phyloP scores from a whole-genome alignment of 1,140 invertebrate species.

The Micrasema minimum region DNA sequence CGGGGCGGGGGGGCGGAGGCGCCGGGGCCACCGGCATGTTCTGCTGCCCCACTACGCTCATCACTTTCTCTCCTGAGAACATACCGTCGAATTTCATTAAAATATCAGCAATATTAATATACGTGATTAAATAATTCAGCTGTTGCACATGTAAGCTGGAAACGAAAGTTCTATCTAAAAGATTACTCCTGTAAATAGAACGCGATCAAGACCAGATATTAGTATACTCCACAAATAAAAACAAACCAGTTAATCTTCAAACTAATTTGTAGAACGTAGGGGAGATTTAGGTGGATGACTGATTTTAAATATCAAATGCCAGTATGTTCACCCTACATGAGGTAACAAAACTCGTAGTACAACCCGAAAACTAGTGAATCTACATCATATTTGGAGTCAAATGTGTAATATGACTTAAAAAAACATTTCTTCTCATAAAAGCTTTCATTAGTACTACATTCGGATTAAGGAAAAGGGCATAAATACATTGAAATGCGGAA shows the following conservation, averaged over 20 bases:
- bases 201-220: constrained; percentile 41
- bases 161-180: no score
- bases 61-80: constrained; percentile 35
- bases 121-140: not conserved
- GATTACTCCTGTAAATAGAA: not conserved
- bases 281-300: constrained; percentile 35
- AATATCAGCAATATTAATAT: not conserved
- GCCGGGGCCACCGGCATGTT: constrained; percentile 6
- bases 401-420: no score
- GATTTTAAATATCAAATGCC: no score
- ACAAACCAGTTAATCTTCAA: constrained; percentile 60
- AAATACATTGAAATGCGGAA: no score
- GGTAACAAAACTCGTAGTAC: no score
- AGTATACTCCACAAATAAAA: constrained; percentile 62
- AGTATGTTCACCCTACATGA: no score
- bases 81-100: no score
- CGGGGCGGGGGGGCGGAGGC: constrained; percentile 20
- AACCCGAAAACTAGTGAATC: no score
- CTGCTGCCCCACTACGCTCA: constrained; percentile 25
- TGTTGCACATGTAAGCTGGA: not conserved
- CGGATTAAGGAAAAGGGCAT: no score
- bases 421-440: no score
- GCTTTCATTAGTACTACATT: no score
- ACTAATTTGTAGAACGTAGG: constrained; percentile 63
- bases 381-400: no score